Conservation (phyloP, 2,888 invertebrate genomes). For the Megaustenia siamemsis region DNA sequence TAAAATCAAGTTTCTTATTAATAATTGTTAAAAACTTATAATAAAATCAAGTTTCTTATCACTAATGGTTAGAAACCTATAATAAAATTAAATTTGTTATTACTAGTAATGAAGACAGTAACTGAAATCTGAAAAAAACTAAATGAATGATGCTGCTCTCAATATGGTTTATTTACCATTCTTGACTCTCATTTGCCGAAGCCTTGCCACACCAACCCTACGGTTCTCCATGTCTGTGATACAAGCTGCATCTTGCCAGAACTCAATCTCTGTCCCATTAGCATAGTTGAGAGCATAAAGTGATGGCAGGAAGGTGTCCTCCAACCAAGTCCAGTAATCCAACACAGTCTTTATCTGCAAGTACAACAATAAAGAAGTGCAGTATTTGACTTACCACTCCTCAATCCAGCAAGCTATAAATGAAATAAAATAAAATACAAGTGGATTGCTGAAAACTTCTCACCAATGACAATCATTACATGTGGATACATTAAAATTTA, state of each 20-base stretch:
- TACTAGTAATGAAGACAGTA: not conserved
- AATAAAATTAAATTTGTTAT: not conserved
- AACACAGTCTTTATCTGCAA: slow-evolving; percentile 68
- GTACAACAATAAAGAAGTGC: too few relatives aligned
- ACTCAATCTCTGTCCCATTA: slow-evolving; percentile 72
- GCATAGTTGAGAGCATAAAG: slow-evolving; percentile 76
- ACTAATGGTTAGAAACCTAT: too few relatives aligned
- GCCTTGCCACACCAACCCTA: slow-evolving; percentile 77
- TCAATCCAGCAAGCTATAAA: too few relatives aligned
- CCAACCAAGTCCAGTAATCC: slow-evolving; percentile 76
- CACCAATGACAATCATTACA: too few relatives aligned
- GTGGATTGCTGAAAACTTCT: too few relatives aligned
- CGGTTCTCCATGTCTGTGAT: slow-evolving; percentile 74
- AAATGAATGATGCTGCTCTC: not conserved
- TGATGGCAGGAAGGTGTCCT: slow-evolving; percentile 73
- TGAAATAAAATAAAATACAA: too few relatives aligned
- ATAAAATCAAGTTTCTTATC: too few relatives aligned
- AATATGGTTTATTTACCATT: slow-evolving; percentile 66
- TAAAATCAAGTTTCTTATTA: too few relatives aligned
- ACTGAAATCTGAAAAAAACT: too few relatives aligned
- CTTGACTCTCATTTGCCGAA: slow-evolving; percentile 78
- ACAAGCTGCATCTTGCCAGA: slow-evolving; percentile 78
- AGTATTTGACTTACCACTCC: too few relatives aligned
- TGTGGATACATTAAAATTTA: too few relatives aligned
- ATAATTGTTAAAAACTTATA: too few relatives aligned